Conservation (phyloP, 2,888 invertebrate genomes). For the Harpalus rufipes region DNA sequence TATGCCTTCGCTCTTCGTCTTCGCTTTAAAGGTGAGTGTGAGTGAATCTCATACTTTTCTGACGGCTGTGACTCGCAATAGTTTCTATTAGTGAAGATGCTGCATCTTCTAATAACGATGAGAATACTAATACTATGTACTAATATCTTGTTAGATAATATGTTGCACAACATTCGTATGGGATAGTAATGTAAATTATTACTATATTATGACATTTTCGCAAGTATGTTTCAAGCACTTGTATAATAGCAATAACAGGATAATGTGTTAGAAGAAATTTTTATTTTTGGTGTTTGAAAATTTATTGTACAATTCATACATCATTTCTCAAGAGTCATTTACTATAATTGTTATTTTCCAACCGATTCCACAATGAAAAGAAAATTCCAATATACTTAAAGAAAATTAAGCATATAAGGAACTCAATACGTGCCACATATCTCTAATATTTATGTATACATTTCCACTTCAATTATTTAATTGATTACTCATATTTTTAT, state of each 20-base stretch:
- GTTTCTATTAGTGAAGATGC: not conserved
- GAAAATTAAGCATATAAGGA: too few relatives aligned
- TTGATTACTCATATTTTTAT: too few relatives aligned
- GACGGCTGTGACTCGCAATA: not conserved
- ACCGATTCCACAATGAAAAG: too few relatives aligned
- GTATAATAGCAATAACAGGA: not conserved
- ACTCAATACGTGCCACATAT: too few relatives aligned
- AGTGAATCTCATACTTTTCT: slow-evolving; percentile 7
- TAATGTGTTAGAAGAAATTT: not conserved
- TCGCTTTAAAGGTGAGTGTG: slow-evolving; percentile 19
- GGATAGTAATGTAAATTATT: not conserved
- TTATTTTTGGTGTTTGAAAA: not conserved
- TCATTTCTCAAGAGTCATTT: too few relatives aligned
- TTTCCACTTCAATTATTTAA: too few relatives aligned
- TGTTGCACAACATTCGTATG: not conserved
- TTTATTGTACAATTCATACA: not conserved
- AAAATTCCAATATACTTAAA: too few relatives aligned
- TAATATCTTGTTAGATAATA: slow-evolving; percentile 10
- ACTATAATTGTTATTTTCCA: too few relatives aligned
- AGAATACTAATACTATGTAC: not conserved
- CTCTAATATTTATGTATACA: too few relatives aligned
- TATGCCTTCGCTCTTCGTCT: not conserved
- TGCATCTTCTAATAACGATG: not conserved
- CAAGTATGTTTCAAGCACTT: not conserved
- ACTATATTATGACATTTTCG: slow-evolving; percentile 3